Evolutionary conservation across 2,113 vertebrate genomes (phyloP), one percentile per base, ranked within the genome.

Genomic region (Ciconia stormi): DNA sequence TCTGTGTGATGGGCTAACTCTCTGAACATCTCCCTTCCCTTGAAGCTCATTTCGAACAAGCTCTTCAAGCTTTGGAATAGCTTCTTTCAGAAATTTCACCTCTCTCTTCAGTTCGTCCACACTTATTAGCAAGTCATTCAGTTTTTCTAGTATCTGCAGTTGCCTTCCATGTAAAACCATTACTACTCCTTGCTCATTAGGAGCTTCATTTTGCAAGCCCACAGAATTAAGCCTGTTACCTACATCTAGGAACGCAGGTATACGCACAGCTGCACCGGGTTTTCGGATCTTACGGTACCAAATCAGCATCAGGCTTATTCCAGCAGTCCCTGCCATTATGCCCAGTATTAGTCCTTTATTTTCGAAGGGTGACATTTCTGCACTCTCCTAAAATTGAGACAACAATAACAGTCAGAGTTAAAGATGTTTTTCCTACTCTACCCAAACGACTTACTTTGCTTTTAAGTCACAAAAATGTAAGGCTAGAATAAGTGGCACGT

Each of bases 41-140:
- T 96, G 97, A 87, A 99, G 97, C 96, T 99, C 99, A 50, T 98
- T 98, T 80, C 98, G 98, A 84, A 99, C 98, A 36, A 98, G 98
- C 62, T 98, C 98, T 93, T 98, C 99, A 91, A 99, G 98, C 47
- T 97, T 97, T 16, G 99, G 99, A 93, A 99, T 96, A 30, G 99
- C 98, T 29, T 98, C 98, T 97, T 99, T 99, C 93, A 99, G 65
- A 20, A 98, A 98, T 74, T 92, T 98, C 95, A 99, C 98, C 95
- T 99, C 99, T 30, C 98, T 98, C 97, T 99, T 99, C 78, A 99
- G 98, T 93, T 99, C 99, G 0, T 99, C 99, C 93, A 99, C 97
- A 3, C 98, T 99, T 62, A 97, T 83, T 50, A 99, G 95, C 80
- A 99, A 97, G 53, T 98, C 98, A 38, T 99, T 99, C 34, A 99